Conservation (phyloP, 53 echinoderm and acorn worm species). For the Henricia sp. region DNA sequence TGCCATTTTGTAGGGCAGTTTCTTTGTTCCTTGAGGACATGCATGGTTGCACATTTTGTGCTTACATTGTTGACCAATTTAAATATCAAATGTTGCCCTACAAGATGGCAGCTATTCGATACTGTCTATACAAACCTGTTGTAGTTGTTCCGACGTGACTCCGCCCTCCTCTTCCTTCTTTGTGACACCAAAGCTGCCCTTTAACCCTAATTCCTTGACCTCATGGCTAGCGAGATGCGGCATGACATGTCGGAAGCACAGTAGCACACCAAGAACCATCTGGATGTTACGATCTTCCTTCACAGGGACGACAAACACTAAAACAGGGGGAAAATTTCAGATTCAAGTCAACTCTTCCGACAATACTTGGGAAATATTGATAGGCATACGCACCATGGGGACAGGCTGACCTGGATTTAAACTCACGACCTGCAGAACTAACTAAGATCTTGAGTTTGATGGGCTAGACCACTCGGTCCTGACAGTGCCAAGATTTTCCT, state of each 20-base stretch:
- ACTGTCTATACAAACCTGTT: slow-evolving; percentile 67
- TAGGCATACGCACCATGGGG: neutral
- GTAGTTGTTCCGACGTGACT: slow-evolving; percentile 81
- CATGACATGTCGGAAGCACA: slow-evolving; percentile 81
- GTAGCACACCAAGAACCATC: slow-evolving; percentile 84
- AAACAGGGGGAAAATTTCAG: neutral
- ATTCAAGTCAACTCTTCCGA: neutral
- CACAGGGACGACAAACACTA: slow-evolving; percentile 92
- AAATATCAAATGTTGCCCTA: too few relatives aligned
- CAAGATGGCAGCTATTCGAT: too few relatives aligned
- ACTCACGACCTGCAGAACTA: too few relatives aligned
- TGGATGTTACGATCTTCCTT: slow-evolving; percentile 75
- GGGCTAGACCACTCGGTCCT: too few relatives aligned
- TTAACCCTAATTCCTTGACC: slow-evolving; percentile 85
- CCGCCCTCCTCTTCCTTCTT: slow-evolving; percentile 80
- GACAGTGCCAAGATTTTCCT: too few relatives aligned
- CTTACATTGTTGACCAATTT: too few relatives aligned
- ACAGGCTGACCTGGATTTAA: too few relatives aligned
- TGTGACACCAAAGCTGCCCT: slow-evolving; percentile 93
- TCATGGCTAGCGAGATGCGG: slow-evolving; percentile 78
- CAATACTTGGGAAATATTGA: neutral
- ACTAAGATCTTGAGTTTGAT: too few relatives aligned
- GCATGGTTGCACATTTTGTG: too few relatives aligned
- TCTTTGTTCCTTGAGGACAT: too few relatives aligned
- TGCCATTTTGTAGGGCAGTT: too few relatives aligned